These are phyloP conservation scores for Tympanuchus pallidicinctus DNA, from an alignment of 2,113 vertebrate genomes.

Conservation along the genomic window DNA sequence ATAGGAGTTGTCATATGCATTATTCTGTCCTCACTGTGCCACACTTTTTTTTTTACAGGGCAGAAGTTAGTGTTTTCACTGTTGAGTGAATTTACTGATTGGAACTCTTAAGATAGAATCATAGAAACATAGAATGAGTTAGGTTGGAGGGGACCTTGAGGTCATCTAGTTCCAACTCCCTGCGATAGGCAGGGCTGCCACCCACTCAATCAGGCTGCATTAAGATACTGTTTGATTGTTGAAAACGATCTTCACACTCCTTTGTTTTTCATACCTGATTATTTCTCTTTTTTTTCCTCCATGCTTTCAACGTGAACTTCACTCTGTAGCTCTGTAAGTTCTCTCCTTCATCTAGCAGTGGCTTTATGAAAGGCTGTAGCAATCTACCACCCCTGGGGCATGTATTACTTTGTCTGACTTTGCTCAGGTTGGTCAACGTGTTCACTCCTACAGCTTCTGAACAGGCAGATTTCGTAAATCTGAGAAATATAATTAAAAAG, in stretches of 20 bases:
- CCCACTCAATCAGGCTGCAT: too few species aligned
- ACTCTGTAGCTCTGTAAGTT: neutral
- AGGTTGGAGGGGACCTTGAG: too few species aligned
- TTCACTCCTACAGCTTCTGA: neutral
- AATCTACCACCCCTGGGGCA: neutral
- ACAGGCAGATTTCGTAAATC: neutral
- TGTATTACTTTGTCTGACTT: neutral
- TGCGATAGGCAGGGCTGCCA: too few species aligned
- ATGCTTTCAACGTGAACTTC: neutral
- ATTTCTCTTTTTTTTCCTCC: neutral
- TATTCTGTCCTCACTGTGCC: neutral
- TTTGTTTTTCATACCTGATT: neutral
- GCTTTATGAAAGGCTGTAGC: neutral
- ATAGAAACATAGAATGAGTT: too few species aligned
- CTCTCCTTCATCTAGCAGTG: neutral
- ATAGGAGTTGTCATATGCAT: neutral
- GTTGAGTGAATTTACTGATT: neutral
- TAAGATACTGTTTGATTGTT: too few species aligned
- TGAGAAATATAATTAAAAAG: neutral
- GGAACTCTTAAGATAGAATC: neutral
- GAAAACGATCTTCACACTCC: too few species aligned
- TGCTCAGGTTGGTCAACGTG: neutral
- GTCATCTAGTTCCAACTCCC: too few species aligned
- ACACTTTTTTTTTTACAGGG: neutral
- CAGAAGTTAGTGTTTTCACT: neutral